phyloP scores from a whole-genome alignment of 2,797 vertebrate genomes.

The Myotis daubentonii region DNA sequence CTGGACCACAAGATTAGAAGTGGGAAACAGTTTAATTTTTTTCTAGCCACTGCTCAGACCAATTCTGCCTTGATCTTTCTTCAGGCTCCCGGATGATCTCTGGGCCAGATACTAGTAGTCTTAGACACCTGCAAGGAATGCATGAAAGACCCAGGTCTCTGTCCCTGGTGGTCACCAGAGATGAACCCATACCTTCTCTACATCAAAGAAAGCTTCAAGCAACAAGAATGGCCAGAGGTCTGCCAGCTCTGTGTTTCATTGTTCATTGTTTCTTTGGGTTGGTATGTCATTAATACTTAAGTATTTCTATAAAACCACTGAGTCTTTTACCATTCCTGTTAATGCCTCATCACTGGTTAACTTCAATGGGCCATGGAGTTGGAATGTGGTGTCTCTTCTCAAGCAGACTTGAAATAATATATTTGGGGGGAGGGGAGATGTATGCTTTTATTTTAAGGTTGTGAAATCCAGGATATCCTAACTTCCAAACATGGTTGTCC shows the following conservation, averaged over 20 bases:
- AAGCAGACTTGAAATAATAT: neutral
- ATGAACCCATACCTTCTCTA: neutral
- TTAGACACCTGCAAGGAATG: neutral
- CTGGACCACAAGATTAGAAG: neutral
- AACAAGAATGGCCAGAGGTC: accelerated
- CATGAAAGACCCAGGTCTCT: accelerated
- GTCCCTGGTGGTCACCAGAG: neutral
- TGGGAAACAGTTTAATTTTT: neutral
- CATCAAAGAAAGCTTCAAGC: neutral
- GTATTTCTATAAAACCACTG: neutral
- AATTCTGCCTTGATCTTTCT: neutral
- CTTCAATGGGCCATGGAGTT: neutral
- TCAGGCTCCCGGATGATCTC: neutral
- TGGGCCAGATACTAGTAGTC: neutral
- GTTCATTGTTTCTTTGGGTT: neutral
- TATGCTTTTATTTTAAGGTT: neutral
- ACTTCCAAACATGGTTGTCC: neutral
- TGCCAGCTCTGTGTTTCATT: neutral
- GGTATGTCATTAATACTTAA: neutral
- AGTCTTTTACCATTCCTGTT: neutral
- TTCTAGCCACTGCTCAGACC: neutral
- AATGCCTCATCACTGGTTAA: neutral
- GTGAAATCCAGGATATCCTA: too few species aligned
- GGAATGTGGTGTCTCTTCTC: neutral
- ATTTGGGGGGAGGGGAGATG: neutral